Percentiles rank a stretch among this genome's conserved stretches.
Conservation (phyloP, 2,888 invertebrate species). For the Polydrusus tereticollis region DNA sequence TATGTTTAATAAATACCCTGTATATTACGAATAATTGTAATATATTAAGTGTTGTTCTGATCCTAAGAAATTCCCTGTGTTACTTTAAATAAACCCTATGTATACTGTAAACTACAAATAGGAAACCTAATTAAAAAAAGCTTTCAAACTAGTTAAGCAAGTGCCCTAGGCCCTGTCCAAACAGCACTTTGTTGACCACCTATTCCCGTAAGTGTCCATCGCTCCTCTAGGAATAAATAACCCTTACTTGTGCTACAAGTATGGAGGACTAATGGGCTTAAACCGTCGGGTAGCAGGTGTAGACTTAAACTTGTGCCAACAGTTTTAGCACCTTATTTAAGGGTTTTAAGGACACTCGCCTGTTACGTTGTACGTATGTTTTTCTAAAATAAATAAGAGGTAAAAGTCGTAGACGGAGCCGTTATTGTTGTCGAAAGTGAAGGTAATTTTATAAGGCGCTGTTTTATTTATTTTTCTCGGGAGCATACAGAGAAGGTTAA, state of each 20-base stretch:
- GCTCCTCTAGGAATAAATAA: constrained; percentile 20
- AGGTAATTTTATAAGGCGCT: constrained; percentile 7
- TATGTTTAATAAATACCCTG: too few relatives aligned
- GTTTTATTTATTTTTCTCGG: neutral
- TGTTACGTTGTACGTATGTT: constrained; percentile 1
- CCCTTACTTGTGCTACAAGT: constrained; percentile 32
- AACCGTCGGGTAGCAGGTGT: constrained; percentile 33
- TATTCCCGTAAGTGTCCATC: constrained; percentile 34
- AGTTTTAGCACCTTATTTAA: constrained; percentile 25
- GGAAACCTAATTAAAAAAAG: neutral
- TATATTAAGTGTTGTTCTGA: too few relatives aligned
- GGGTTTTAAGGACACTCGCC: constrained; percentile 11
- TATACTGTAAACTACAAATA: neutral
- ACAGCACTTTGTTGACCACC: constrained; percentile 22
- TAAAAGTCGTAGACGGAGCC: neutral
- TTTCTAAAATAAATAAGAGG: constrained; percentile 6
- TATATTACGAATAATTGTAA: too few relatives aligned
- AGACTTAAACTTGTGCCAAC: constrained; percentile 37
- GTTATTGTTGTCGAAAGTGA: constrained; percentile 3
- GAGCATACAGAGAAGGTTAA: neutral
- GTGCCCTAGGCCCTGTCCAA: neutral
- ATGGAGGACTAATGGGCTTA: constrained; percentile 40
- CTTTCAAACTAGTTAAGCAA: neutral
- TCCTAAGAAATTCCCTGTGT: neutral
- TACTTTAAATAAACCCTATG: neutral